These are phyloP conservation scores for Staurois parvus DNA, from an alignment of 2,797 vertebrate species.

Conservation along the genomic window DNA sequence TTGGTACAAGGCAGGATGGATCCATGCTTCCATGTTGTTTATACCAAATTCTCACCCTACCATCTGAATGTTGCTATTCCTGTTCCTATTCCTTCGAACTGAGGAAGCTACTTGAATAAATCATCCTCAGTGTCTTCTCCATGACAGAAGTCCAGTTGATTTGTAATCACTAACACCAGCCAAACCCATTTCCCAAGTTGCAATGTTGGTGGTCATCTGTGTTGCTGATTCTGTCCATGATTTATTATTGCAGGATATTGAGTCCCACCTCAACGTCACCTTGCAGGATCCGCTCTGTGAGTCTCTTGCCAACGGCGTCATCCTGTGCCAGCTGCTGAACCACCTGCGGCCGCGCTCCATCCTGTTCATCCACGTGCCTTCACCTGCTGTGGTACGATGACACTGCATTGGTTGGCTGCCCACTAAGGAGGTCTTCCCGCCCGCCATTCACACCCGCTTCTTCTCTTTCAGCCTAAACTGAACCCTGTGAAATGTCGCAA, in stretches of 20 bases:
- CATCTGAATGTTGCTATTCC: too few relatives aligned
- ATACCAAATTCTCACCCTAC: too few relatives aligned
- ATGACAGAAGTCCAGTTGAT: too few relatives aligned
- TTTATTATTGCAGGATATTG: conserved; percentile 76
- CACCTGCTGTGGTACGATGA: conserved; percentile 87
- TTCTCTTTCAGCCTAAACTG: conserved; percentile 82
- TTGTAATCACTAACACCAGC: too few relatives aligned
- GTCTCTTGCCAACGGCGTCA: conserved; percentile 81
- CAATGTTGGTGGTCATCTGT: background rate
- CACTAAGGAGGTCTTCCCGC: background rate
- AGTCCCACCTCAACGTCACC: conserved; percentile 80
- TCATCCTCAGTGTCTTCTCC: too few relatives aligned
- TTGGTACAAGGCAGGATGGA: too few relatives aligned
- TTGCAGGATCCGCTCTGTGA: conserved; percentile 83
- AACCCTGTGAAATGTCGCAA: conserved; percentile 84
- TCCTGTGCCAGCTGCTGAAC: conserved; percentile 89
- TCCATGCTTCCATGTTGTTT: too few relatives aligned
- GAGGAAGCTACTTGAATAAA: too few relatives aligned
- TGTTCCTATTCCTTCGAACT: too few relatives aligned
- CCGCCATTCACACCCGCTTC: background rate
- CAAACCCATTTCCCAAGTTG: too few relatives aligned
- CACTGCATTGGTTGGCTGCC: too few relatives aligned
- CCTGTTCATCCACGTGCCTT: conserved; percentile 88
- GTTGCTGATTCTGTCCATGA: too few relatives aligned
- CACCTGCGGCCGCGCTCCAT: conserved; percentile 83